Percentiles rank a stretch among this genome's conserved stretches.
Evolutionary conservation across 2,113 vertebrate species (phyloP).

Genomic region (Mobula birostris): DNA sequence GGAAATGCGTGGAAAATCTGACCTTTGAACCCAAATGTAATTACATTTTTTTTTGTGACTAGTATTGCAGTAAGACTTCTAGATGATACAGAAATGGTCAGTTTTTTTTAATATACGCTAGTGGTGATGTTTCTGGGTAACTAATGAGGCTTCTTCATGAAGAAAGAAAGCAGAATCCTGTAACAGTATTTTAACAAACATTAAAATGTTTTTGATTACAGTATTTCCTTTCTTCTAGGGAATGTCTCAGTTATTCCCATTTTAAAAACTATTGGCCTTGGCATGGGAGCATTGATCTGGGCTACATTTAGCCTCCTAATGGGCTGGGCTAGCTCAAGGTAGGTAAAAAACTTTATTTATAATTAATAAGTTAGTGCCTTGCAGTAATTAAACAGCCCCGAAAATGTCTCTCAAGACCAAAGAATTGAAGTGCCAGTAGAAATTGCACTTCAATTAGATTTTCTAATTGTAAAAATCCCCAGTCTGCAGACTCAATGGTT

Average conservation of each 20-base stretch:
- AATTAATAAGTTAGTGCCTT: not conserved
- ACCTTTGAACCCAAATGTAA: not conserved
- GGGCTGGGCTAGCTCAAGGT: constrained; percentile 41
- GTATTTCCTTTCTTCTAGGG: constrained; percentile 18
- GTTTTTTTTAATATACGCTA: not conserved
- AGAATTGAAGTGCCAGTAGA: not conserved
- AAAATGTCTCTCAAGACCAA: not conserved
- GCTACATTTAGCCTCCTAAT: constrained; percentile 38
- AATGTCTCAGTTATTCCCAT: constrained; percentile 38
- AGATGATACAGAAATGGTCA: not conserved
- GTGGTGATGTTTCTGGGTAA: not conserved
- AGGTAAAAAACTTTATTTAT: not conserved
- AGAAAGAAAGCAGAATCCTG: not conserved
- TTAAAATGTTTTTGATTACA: not conserved
- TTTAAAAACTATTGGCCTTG: constrained; percentile 38
- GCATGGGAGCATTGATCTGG: constrained; percentile 39
- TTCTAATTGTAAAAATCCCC: not conserved
- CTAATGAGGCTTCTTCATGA: not conserved
- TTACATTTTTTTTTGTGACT: not conserved
- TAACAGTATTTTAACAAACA: not conserved
- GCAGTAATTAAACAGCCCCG: not conserved
- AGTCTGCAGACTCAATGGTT: not conserved
- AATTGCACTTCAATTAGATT: not conserved
- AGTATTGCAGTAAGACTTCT: not conserved
- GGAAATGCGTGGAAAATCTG: not conserved